Evolutionary conservation across 2,888 invertebrate genomes (phyloP), one percentile per base, ranked within the genome.

Genomic region (Hemaris fuciformis): DNA sequence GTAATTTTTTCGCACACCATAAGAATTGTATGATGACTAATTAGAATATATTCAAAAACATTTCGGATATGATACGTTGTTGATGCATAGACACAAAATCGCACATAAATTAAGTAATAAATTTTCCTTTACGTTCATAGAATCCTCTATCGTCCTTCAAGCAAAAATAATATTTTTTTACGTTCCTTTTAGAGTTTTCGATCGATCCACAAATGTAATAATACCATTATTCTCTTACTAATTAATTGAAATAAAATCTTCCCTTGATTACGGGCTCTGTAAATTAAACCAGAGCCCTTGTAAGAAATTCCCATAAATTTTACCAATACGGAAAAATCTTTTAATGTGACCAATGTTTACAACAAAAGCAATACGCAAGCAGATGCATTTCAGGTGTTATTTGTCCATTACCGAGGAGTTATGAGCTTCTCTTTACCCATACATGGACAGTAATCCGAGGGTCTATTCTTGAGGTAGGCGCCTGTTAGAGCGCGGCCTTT

Each of bases 321-420:
- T 15, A 53, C 53, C 53, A 31, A 53, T 31, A 31, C 18, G 31
- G 53, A 18, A 59, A 46, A 46, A 46, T 20, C 31, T 38, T 22
- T 59, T 46, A 13, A 38, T 46, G 15, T 53, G 53, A 59, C 23
- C 48, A 38, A 38, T 41, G 23, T 8, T 57, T 41, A 41, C 46
- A 60, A 56, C 45, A 62, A 27, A 62, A 62, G 57, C 48, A 58
- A 60, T 64, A 65, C 66, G 20, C 25, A 65, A 66, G 65, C 65
- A 62, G 60, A 62, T 57, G 60, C 67, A 65, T 65, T 68, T 64
- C 66, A 65, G 61, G 66, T 70, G 71, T 65, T 71, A 74, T 79
- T 80, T 74, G 74, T 76, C 78, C 77, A 77, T 79, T 79, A 80
- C 68, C 59, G 62, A 71, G 63, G 71, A 80, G 64, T 74, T 78